Conservation (phyloP, 1,140 invertebrate genomes). For the Euschistus heros region DNA sequence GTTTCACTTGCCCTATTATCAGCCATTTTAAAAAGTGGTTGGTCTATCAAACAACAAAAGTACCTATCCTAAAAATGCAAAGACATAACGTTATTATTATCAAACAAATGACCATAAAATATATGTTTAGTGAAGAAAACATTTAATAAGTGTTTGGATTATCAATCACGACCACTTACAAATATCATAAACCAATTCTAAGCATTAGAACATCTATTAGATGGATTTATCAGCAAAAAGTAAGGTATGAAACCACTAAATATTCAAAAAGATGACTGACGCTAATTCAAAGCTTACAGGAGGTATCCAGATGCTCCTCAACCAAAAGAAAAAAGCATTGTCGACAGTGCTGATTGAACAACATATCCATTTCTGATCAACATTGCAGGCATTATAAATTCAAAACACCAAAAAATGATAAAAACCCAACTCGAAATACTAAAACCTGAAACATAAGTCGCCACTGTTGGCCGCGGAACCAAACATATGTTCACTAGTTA, state of each 20-base stretch:
- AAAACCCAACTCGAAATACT: background rate
- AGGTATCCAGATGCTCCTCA: background rate
- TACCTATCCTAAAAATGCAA: background rate
- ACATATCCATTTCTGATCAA: background rate
- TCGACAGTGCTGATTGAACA: background rate
- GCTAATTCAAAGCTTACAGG: constrained; percentile 5
- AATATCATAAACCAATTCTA: too few species aligned
- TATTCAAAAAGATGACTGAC: background rate
- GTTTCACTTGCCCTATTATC: constrained; percentile 2
- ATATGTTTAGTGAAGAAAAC: background rate
- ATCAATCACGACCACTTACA: background rate
- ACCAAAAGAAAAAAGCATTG: background rate
- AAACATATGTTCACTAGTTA: constrained; percentile 8
- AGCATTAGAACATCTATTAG: too few species aligned
- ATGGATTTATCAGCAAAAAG: too few species aligned
- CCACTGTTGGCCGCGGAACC: constrained; percentile 12
- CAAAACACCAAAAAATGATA: background rate
- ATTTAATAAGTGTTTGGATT: background rate
- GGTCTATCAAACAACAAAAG: too few species aligned
- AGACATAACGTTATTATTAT: background rate
- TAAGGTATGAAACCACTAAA: background rate
- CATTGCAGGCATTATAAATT: background rate
- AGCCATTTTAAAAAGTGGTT: constrained; percentile 1
- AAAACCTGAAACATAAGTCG: constrained; percentile 6
- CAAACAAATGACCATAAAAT: background rate